Conservation (phyloP, 2,113 vertebrate species). For the Zapornia atra region DNA sequence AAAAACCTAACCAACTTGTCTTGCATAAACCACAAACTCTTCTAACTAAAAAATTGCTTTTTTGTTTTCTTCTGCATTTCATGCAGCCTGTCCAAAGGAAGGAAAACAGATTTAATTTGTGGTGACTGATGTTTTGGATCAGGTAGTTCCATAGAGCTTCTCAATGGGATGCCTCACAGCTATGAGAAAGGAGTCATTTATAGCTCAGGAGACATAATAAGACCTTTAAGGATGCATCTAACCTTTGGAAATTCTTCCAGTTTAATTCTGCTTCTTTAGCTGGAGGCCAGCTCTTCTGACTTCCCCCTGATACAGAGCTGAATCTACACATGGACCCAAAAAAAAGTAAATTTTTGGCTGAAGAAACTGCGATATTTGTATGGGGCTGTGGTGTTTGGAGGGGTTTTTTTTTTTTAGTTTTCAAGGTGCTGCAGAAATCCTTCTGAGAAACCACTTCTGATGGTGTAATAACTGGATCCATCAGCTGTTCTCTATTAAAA, state of each 20-base stretch:
- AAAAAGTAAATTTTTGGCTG: background rate
- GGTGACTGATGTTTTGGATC: background rate
- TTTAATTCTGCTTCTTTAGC: background rate
- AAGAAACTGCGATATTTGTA: background rate
- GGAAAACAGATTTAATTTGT: background rate
- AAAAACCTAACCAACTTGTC: background rate
- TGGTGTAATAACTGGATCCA: background rate
- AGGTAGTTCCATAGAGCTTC: background rate
- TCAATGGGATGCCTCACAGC: background rate
- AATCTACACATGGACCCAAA: background rate
- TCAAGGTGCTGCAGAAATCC: constrained; percentile 20
- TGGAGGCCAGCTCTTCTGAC: background rate
- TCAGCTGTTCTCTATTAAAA: constrained; percentile 33
- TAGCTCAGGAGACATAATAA: background rate
- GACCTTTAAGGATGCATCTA: background rate
- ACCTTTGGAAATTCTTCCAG: background rate
- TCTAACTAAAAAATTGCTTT: background rate
- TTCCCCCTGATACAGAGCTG: background rate
- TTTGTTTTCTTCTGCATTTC: background rate
- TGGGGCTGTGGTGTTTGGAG: background rate
- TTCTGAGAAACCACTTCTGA: background rate
- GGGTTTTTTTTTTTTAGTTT: background rate
- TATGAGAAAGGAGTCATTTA: background rate
- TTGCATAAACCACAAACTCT: background rate
- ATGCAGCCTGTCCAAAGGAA: background rate